Evolutionary conservation across 2,797 vertebrate genomes (phyloP).

Genomic region (Etheostoma perlongum): DNA sequence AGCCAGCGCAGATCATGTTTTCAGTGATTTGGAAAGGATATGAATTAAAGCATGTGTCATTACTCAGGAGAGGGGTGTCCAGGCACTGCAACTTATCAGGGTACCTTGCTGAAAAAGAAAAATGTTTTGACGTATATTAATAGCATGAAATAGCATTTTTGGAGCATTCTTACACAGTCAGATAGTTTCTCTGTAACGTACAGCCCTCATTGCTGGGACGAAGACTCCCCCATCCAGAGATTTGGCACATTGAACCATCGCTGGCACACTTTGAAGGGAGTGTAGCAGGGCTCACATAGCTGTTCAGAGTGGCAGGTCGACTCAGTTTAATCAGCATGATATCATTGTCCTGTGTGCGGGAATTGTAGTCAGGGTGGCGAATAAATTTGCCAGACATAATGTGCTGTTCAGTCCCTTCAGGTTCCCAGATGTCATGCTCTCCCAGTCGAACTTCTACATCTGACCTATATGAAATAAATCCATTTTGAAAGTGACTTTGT

Average conservation of each 20-base stretch:
- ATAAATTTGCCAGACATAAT: conserved; percentile 77
- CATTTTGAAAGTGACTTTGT: background rate
- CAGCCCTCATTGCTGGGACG: conserved; percentile 81
- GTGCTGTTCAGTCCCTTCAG: conserved; percentile 81
- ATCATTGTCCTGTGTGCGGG: conserved; percentile 72
- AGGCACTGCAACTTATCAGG: conserved; percentile 82
- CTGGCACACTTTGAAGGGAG: conserved; percentile 78
- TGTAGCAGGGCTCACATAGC: conserved; percentile 51
- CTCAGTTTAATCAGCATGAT: conserved; percentile 82
- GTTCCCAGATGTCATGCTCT: conserved; percentile 80
- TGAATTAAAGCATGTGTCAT: conserved; percentile 73
- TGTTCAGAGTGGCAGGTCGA: conserved; percentile 60
- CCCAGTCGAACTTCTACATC: conserved; percentile 82
- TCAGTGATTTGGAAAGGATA: conserved; percentile 85
- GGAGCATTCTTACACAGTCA: background rate
- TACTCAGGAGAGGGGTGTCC: conserved; percentile 76
- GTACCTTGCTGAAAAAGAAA: conserved; percentile 62
- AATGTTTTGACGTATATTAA: background rate
- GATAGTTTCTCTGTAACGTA: conserved; percentile 52
- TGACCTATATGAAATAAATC: conserved; percentile 52
- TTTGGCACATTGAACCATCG: conserved; percentile 75
- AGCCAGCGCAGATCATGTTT: conserved; percentile 86
- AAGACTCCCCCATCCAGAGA: conserved; percentile 88
- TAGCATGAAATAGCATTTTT: background rate
- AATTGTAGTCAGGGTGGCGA: conserved; percentile 77